Conservation (phyloP, 1,140 invertebrate genomes). For the Ceratina australensis region DNA sequence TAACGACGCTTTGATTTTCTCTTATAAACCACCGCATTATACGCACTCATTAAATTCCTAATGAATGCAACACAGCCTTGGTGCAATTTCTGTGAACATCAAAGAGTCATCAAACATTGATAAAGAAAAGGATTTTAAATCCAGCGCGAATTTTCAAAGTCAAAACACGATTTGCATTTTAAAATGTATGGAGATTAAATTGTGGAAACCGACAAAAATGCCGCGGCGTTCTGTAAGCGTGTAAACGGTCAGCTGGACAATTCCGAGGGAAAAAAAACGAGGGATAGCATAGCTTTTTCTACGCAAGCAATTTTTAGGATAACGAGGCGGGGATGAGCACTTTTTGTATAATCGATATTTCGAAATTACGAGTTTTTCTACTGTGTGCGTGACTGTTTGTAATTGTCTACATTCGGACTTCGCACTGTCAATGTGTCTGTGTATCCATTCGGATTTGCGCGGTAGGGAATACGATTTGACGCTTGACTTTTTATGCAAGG, state of each 20-base stretch:
- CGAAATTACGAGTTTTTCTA: slow-evolving; percentile 18
- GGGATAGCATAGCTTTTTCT: background rate
- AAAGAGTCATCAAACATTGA: background rate
- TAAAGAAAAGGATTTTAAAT: background rate
- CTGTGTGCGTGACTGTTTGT: slow-evolving; percentile 6
- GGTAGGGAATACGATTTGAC: background rate
- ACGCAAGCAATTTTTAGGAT: background rate
- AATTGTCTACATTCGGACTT: background rate
- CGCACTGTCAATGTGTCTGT: background rate
- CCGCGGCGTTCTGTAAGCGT: no score
- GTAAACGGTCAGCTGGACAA: background rate
- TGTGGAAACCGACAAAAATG: background rate
- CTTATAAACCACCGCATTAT: background rate
- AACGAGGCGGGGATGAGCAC: no score
- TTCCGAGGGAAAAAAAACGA: background rate
- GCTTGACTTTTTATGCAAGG: background rate
- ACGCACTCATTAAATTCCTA: background rate
- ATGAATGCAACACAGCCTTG: background rate
- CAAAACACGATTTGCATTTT: slow-evolving; percentile 1
- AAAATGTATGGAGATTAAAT: no score
- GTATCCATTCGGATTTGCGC: background rate
- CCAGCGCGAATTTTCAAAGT: background rate
- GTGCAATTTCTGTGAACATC: background rate
- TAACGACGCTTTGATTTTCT: no score
- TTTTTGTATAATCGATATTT: slow-evolving; percentile 3